A percentile compares a stretch with the other conserved stretches of the same genome.
phyloP scores from a whole-genome alignment of 2,113 vertebrate species.

The Antennarius striatus region DNA sequence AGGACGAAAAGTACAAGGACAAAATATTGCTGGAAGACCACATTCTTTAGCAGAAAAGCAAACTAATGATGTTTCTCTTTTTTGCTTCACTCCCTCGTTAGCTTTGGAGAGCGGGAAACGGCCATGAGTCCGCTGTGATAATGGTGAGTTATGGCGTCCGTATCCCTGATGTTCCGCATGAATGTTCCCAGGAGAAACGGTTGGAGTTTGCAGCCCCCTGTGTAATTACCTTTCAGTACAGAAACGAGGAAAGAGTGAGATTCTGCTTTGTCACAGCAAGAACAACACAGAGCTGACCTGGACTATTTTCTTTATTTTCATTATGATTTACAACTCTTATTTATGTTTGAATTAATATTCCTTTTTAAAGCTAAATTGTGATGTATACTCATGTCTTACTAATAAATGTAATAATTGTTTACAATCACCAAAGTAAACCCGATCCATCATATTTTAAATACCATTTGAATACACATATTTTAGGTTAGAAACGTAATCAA shows the following conservation, averaged over 20 bases:
- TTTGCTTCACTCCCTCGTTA: slow-evolving; percentile 54
- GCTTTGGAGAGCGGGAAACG: slow-evolving; percentile 37
- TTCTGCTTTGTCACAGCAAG: slow-evolving; percentile 27
- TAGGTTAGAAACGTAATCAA: too few species aligned
- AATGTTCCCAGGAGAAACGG: slow-evolving; percentile 43
- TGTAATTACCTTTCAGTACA: slow-evolving; percentile 61
- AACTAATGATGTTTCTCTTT: slow-evolving; percentile 66
- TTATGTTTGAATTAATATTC: background rate
- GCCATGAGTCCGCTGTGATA: slow-evolving; percentile 70
- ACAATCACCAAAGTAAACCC: background rate
- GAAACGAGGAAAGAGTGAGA: slow-evolving; percentile 26
- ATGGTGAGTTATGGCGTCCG: slow-evolving; percentile 76
- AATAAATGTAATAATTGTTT: background rate
- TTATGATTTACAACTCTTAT: background rate
- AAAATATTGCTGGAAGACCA: slow-evolving; percentile 27
- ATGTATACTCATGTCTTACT: background rate
- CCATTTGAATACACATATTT: too few species aligned
- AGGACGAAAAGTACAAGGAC: slow-evolving; percentile 36
- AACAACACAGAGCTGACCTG: background rate
- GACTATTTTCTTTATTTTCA: background rate
- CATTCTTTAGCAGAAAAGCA: slow-evolving; percentile 36
- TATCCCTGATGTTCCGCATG: slow-evolving; percentile 55
- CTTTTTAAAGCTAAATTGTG: slow-evolving; percentile 4
- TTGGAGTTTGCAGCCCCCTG: slow-evolving; percentile 31
- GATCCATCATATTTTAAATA: too few species aligned